These are phyloP conservation scores for Pissodes strobi DNA, from an alignment of 1,140 invertebrate genomes.

Conservation along the genomic window DNA sequence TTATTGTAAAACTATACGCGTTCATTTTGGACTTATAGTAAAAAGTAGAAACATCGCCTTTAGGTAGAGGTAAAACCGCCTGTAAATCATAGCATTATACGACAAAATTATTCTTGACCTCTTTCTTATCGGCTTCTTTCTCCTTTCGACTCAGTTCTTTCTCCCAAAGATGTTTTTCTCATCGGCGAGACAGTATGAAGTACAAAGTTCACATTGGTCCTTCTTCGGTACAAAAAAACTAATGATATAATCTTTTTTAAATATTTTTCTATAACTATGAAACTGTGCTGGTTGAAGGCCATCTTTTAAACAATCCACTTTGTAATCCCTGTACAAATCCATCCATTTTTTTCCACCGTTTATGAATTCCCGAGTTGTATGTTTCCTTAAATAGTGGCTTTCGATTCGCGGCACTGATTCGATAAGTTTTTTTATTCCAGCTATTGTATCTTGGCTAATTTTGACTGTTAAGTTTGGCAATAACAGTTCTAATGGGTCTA, in stretches of 20 bases:
- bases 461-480: conserved; percentile 33
- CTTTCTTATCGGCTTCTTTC: conserved; percentile 40
- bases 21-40: conserved; percentile 50
- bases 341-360: no score
- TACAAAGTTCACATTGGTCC: conserved; percentile 28
- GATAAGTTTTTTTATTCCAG: conserved; percentile 38
- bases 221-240: conserved; percentile 32
- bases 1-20: conserved; percentile 48
- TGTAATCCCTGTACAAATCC: no score
- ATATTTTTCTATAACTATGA: conserved; percentile 17
- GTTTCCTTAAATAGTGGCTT: conserved; percentile 40
- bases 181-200: conserved; percentile 41
- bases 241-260: conserved; percentile 30
- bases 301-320: conserved; percentile 32
- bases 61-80: conserved; percentile 43
- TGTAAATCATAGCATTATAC: conserved; percentile 47
- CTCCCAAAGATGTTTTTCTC: conserved; percentile 41
- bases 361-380: conserved; percentile 42
- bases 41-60: conserved; percentile 38
- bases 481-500: conserved; percentile 13
- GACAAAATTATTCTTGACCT: conserved; percentile 32
- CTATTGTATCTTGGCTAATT: conserved; percentile 21
- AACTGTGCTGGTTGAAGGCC: conserved; percentile 31
- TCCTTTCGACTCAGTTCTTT: conserved; percentile 40
- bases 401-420: conserved; percentile 43